These are phyloP conservation scores for Antheraea yamamai DNA, from an alignment of 2,888 invertebrate species.

Conservation along the genomic window DNA sequence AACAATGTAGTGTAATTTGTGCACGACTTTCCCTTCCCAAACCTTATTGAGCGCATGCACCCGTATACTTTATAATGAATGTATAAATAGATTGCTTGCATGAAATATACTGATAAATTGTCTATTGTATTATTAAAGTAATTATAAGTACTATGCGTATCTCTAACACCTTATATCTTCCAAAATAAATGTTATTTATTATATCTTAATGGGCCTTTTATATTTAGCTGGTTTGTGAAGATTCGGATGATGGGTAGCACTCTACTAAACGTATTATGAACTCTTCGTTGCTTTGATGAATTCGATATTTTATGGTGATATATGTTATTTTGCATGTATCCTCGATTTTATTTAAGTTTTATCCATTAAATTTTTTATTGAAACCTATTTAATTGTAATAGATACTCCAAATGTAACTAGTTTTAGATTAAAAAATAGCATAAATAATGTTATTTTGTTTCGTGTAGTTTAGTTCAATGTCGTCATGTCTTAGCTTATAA, in stretches of 20 bases:
- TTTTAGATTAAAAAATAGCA: constrained; percentile 37
- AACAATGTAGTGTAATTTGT: constrained; percentile 47
- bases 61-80: constrained; percentile 60
- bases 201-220: constrained; percentile 56
- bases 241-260: constrained; percentile 55
- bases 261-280: constrained; percentile 39
- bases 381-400: constrained; percentile 38
- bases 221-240: constrained; percentile 55
- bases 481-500: constrained; percentile 65
- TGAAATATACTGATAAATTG: constrained; percentile 59
- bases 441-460: constrained; percentile 45
- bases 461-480: constrained; percentile 70
- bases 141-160: constrained; percentile 53
- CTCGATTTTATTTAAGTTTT: constrained; percentile 40
- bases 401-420: constrained; percentile 39
- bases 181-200: constrained; percentile 80
- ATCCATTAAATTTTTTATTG: constrained; percentile 35
- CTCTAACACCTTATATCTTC: constrained; percentile 72
- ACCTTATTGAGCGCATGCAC: constrained; percentile 64
- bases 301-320: constrained; percentile 31
- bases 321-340: constrained; percentile 60
- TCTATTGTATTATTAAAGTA: constrained; percentile 48
- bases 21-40: constrained; percentile 54
- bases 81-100: constrained; percentile 65
- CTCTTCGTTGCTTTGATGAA: constrained; percentile 42